These are phyloP conservation scores for Sternarchorhynchus goeldii DNA, from an alignment of 2,797 vertebrate species.

Conservation along the genomic window DNA sequence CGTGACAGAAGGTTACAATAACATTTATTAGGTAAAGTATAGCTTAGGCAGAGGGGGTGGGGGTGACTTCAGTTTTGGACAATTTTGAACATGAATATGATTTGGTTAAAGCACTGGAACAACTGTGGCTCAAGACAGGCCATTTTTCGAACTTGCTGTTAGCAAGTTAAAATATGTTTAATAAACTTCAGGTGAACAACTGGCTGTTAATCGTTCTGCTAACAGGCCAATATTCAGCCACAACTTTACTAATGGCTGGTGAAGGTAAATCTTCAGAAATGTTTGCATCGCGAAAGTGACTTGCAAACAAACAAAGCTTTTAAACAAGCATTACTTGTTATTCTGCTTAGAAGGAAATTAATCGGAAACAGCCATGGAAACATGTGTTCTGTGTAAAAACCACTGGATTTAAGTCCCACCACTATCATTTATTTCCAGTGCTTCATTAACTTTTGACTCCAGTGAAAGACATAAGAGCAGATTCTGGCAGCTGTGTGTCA, in stretches of 20 bases:
- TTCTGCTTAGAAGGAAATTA: conserved; percentile 4
- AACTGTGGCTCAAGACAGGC: not conserved
- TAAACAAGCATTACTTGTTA: not conserved
- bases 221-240: not conserved
- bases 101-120: not conserved
- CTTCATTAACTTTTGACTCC: conserved; percentile 20
- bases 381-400: not conserved
- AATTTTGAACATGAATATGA: not conserved
- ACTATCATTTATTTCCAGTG: conserved; percentile 1
- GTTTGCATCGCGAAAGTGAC: not conserved
- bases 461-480: not conserved
- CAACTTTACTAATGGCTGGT: not conserved
- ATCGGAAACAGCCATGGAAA: conserved; percentile 2
- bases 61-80: not conserved
- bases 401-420: not conserved
- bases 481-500: not conserved
- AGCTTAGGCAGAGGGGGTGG: too few relatives aligned
- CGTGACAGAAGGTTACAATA: too few relatives aligned
- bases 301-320: conserved; percentile 7
- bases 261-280: not conserved
- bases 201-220: too few relatives aligned
- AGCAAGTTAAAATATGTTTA: not conserved
- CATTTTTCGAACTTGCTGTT: not conserved
- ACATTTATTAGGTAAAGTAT: too few relatives aligned
- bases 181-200: not conserved